Evolutionary conservation across 2,113 vertebrate species (phyloP), one percentile per base, ranked within the genome.

Genomic region (Vulpes vulpes): DNA sequence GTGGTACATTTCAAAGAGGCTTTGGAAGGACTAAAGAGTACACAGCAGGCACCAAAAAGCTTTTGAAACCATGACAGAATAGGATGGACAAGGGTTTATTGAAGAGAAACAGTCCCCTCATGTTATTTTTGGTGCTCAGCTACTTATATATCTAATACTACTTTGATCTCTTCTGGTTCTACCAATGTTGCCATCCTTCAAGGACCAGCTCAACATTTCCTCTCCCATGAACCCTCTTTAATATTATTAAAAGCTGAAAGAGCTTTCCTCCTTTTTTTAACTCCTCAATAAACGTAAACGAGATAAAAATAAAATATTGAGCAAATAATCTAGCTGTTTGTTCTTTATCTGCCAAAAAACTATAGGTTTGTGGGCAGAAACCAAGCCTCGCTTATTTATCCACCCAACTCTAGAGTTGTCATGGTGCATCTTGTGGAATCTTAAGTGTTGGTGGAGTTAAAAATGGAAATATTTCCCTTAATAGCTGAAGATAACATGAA

Each of bases 221-320:
- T 53, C 25, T 51, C 35, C 88, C 74, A 19, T 16, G 25, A 83
- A 49, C 22, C 38, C 3, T 49, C 67, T 15, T 5, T 57, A 49
- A 43, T 17, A 32, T 35, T 5, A 69, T 38, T 43, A 43, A 43
- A 43, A 4, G 2, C 65, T 59, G 1, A 67, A 71, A 55, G 22
- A 92, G 35, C 6, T 32, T 80, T n/a, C 8, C 14, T 74, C 32
- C 55, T 38, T 64, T 92, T 65, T 22, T 81, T 1, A 79, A 49
- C 5, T 86, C 16, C 25, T 78, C 67, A 69, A 51, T 49, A 95
- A 82, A 89, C 38, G 8, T 65, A 90, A 95, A 83, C 83, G 60
- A 65, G 11, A 57, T 79, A 65, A 91, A 90, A 81, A 93, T 74
- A 95, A 83, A 95, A 65, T 67, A 57, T 8, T 22, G 19, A 81